A percentile compares a stretch with the other conserved stretches of the same genome.
These are phyloP conservation scores for Bergia puertoricense DNA, from an alignment of 92 coral and sea anemone genomes.

Conservation along the genomic window DNA sequence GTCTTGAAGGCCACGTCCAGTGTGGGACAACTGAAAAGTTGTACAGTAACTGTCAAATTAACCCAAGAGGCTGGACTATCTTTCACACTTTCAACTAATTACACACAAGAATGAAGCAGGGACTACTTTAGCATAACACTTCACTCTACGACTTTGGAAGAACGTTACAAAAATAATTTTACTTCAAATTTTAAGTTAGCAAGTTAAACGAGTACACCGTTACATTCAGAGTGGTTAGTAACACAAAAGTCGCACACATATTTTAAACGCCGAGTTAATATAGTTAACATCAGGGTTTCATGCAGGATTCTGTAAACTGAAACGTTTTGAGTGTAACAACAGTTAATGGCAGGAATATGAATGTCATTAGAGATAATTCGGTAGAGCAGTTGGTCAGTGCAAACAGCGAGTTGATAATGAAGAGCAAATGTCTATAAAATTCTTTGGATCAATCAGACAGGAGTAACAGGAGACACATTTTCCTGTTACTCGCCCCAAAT, in stretches of 20 bases:
- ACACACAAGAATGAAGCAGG: too few relatives aligned
- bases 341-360: too few relatives aligned
- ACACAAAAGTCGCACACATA: neutral
- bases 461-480: neutral
- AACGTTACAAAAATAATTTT: neutral
- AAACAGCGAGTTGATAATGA: neutral
- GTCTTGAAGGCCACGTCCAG: too few relatives aligned
- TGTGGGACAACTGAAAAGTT: too few relatives aligned
- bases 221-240: neutral
- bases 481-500: conserved; percentile 11
- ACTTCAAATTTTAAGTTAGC: neutral
- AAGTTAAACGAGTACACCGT: neutral
- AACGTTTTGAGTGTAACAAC: neutral
- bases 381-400: neutral
- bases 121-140: neutral
- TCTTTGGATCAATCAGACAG: neutral
- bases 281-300: conserved; percentile 34
- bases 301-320: conserved; percentile 25
- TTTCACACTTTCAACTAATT: too few relatives aligned
- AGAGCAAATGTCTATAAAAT: neutral
- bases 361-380: neutral
- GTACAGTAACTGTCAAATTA: too few relatives aligned
- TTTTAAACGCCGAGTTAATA: neutral
- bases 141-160: neutral
- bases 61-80: too few relatives aligned